Evolutionary conservation across 1,140 invertebrate species (phyloP).

Genomic region (Pseudomyrmex dendroicus): DNA sequence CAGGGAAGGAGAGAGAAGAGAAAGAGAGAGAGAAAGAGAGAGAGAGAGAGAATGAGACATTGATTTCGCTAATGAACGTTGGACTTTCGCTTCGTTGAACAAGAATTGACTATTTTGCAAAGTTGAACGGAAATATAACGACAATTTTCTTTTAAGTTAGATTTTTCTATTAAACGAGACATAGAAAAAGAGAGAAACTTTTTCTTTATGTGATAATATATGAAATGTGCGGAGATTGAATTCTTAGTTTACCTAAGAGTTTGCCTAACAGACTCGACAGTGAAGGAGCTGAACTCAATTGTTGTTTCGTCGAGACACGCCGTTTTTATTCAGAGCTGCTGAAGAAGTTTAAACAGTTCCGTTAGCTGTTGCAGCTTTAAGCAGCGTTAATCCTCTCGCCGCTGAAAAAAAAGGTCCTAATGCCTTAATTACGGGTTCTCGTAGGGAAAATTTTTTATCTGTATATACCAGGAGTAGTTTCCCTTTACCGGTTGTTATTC

Average conservation of each 20-base stretch:
- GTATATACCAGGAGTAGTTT: constrained; percentile 18
- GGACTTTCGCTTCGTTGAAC: constrained; percentile 2
- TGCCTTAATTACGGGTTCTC: constrained; percentile 43
- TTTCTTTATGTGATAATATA: background rate
- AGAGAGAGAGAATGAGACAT: background rate
- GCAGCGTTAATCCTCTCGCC: constrained; percentile 55
- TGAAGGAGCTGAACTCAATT: constrained; percentile 22
- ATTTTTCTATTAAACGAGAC: background rate
- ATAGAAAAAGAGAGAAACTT: background rate
- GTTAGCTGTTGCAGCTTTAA: constrained; percentile 24
- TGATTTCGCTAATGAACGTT: constrained; percentile 41
- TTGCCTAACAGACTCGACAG: constrained; percentile 19
- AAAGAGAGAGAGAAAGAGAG: background rate
- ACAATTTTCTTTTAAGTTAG: constrained; percentile 1
- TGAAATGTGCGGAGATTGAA: no score
- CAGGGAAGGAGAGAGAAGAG: background rate
- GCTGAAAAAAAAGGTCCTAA: constrained; percentile 57
- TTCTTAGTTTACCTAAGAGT: constrained; percentile 2
- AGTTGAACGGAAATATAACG: background rate
- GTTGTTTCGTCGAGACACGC: background rate
- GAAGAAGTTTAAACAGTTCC: constrained; percentile 13
- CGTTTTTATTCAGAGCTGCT: constrained; percentile 16
- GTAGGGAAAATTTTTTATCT: constrained; percentile 46
- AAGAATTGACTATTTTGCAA: constrained; percentile 17
- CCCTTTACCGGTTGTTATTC: constrained; percentile 41